Evolutionary conservation across 1,140 invertebrate species (phyloP), one percentile per base, ranked within the genome.

Genomic region (Sipha flava): DNA sequence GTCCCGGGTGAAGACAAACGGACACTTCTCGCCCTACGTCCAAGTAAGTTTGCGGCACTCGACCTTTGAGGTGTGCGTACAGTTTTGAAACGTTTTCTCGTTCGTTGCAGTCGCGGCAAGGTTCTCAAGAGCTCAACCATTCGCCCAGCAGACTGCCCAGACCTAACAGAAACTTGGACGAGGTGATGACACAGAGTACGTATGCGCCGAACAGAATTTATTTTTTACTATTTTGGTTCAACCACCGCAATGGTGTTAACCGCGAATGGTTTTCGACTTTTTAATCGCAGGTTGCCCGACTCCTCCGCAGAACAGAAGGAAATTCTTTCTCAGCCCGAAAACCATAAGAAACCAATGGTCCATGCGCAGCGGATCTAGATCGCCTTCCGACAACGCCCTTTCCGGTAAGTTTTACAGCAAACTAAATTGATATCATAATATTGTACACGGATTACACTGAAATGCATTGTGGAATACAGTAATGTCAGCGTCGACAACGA

Each of bases 241-340:
- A 34, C 26, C 40, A 29, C 16, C 40, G n/a, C 37, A 72, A 23
- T 1, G 26, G n/a, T 47, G 6, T 47, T 47, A 21, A 9, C 10
- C 21, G 82, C 83, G 10, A 75, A 26, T 40, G 37, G 37, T 40
- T 40, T 6, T 40, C 37, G 37, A 6, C 34, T 59, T 43, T 81
- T 54, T 80, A 79, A 83, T 57, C 82, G n/a, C n/a, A 89, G 91
- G 91, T 84, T 92, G 91, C 82, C 92, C 92, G 54, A 94, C 92
- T 26, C 92, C 92, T 52, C 92, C 92, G 0, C 92, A 92, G 83
- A 91, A 90, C 57, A 88, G 92, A 81, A 89, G 91, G 85, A 90
- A 91, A 86, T 94, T 94, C 86, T 92, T 92, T 85, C 88, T 93
- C 23, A 93, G 91, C 82, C 89, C 92, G 0, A 93, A 93, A 85